Evolutionary conservation across 2,888 invertebrate genomes (phyloP).

Genomic region (Scaptomyza polygonia): DNA sequence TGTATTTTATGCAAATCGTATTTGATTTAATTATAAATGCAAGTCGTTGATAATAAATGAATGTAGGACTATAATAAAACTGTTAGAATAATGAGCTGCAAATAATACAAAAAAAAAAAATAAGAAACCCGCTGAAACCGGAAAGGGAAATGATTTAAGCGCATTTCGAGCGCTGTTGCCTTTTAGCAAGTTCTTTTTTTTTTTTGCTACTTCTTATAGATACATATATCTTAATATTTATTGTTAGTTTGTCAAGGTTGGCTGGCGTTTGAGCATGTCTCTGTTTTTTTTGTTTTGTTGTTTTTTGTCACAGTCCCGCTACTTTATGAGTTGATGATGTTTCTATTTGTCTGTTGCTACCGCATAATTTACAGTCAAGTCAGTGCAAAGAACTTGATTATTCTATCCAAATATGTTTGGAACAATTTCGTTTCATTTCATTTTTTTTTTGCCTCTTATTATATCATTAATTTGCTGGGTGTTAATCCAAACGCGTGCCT

Average conservation of each 20-base stretch:
- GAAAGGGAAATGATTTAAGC: conserved; percentile 75
- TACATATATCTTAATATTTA: conserved; percentile 30
- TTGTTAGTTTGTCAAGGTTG: conserved; percentile 49
- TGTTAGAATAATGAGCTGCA: conserved; percentile 28
- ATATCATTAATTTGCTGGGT: conserved; percentile 17
- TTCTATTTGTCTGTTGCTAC: conserved; percentile 19
- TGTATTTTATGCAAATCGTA: conserved; percentile 52
- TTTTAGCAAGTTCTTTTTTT: conserved; percentile 18
- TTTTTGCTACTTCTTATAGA: conserved; percentile 12
- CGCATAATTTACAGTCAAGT: conserved; percentile 26
- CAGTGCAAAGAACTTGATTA: conserved; percentile 26
- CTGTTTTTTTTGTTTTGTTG: conserved; percentile 9
- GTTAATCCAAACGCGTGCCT: conserved; percentile 47
- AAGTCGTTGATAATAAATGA: conserved; percentile 47
- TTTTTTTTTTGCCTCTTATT: conserved; percentile 17
- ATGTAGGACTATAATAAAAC: conserved; percentile 3
- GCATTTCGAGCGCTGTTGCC: conserved; percentile 31
- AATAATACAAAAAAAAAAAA: no score
- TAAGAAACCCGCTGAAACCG: conserved; percentile 62
- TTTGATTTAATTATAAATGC: conserved; percentile 54
- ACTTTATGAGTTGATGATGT: conserved; percentile 18
- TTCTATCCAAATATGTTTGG: conserved; percentile 9
- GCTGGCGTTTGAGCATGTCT: conserved; percentile 2
- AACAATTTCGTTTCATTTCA: no score
- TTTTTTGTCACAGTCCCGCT: conserved; percentile 35